Evolutionary conservation across 2,888 invertebrate species (phyloP), one percentile per base, ranked within the genome.

Genomic region (Ophion slaviceki): DNA sequence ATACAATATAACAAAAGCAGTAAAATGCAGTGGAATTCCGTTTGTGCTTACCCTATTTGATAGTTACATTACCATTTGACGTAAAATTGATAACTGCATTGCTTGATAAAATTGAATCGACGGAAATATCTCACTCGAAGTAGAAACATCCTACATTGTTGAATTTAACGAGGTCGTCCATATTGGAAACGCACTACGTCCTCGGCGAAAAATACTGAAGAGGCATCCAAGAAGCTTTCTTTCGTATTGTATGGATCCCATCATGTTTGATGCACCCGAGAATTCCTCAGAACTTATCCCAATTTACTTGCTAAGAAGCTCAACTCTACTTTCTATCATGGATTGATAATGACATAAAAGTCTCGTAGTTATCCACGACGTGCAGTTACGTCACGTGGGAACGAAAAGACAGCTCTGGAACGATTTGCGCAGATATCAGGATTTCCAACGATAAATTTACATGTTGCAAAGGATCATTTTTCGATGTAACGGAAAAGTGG

Each of bases 361-460:
- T 75, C 17, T n/a, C 4, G 36, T 1, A 40, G 24, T 28, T 45
- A 47, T 47, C 17, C 61, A 14, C 24, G 62, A 47, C 10, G 5
- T 24, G 45, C 61, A 24, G 24, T 62, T 47, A 62, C 62, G 62
- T 32, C 28, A 40, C 28, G 64, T 64, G 64, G 24, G 24, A 75
- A 53, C 45, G n/a, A 10, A 47, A 47, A 47, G 32, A 47, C 17
- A 71, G 53, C 53, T 47, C 4, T 17, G 70, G 10, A n/a, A 53
- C 2, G 32, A 53, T 32, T 17, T 17, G 70, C n/a, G 53, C 20
- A 71, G 53, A 70, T 53, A 47, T 24, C 20, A 10, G 24, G 28
- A 24, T 74, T 74, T 3, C 40, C 7, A n/a, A 14, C 14, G 6
- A 20, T 74, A 6, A 7, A 40, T 45, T 57, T 32, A 32, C 32